Conservation (phyloP, 2,113 vertebrate genomes). For the Noturus placidus region DNA sequence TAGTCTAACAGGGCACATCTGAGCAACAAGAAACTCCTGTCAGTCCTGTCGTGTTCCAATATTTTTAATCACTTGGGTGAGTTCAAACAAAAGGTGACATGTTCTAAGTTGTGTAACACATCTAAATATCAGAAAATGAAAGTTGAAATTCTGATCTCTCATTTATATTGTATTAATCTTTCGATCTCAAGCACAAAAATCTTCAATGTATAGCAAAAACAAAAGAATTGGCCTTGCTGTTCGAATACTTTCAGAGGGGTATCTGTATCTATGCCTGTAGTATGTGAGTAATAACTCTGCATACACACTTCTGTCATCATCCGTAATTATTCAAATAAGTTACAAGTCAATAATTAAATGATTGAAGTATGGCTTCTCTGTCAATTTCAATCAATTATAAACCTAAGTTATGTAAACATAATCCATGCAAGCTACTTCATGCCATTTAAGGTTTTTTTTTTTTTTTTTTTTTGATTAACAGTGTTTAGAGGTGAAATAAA, state of each 20-base stretch:
- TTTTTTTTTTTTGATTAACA: neutral
- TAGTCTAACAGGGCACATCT: neutral
- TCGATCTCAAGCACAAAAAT: neutral
- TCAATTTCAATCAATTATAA: neutral
- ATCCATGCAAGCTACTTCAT: neutral
- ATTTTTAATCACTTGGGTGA: neutral
- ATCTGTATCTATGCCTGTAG: neutral
- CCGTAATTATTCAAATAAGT: neutral
- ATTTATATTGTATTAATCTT: neutral
- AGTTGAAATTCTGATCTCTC: neutral
- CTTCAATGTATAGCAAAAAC: neutral
- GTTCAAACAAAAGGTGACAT: neutral
- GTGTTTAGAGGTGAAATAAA: neutral
- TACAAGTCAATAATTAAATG: neutral
- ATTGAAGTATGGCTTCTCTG: neutral
- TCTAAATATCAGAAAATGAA: neutral
- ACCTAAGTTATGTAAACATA: neutral
- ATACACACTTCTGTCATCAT: neutral
- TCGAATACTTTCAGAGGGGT: neutral
- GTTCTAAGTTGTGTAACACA: neutral
- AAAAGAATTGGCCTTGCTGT: neutral
- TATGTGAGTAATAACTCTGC: conserved; percentile 55
- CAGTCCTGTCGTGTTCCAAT: neutral
- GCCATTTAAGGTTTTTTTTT: neutral
- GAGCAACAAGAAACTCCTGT: neutral